These are phyloP conservation scores for Urocitellus parryii DNA, from an alignment of 2,113 vertebrate genomes.

Conservation along the genomic window DNA sequence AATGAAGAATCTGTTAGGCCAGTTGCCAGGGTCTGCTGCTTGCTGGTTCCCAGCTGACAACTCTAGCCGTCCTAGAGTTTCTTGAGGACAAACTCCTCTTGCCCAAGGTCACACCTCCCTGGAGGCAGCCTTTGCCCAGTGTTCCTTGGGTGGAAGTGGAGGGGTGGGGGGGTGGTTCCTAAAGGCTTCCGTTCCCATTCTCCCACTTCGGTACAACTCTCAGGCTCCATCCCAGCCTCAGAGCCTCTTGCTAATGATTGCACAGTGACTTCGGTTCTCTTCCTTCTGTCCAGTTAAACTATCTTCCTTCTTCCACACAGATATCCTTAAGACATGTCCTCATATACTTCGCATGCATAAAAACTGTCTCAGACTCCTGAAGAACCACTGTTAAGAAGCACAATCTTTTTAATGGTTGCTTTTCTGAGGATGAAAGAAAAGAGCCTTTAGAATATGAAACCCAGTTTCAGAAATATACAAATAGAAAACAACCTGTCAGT, in stretches of 20 bases:
- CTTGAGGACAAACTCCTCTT: background rate
- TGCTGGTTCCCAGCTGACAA: background rate
- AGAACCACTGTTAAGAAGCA: background rate
- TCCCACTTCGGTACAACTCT: background rate
- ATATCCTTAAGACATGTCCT: background rate
- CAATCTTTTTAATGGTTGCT: background rate
- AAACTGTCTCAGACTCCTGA: background rate
- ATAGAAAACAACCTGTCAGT: background rate
- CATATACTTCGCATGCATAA: background rate
- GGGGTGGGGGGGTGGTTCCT: rapidly evolving
- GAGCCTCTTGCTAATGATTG: background rate
- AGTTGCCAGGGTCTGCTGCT: background rate
- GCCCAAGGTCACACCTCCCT: background rate
- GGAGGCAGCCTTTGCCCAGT: too few relatives aligned
- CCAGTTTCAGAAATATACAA: conserved; percentile 11
- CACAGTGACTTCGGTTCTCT: background rate
- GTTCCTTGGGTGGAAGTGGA: background rate
- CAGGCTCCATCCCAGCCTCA: background rate
- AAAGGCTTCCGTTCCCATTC: background rate
- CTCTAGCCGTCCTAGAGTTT: background rate
- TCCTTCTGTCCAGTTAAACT: too few relatives aligned
- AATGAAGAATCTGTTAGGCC: background rate
- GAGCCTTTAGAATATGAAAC: background rate
- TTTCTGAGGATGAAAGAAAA: background rate
- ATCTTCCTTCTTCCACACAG: rapidly evolving